Base-by-base conservation (phyloP, 2,888 invertebrate genomes). In the Tachina grossa region DNA sequence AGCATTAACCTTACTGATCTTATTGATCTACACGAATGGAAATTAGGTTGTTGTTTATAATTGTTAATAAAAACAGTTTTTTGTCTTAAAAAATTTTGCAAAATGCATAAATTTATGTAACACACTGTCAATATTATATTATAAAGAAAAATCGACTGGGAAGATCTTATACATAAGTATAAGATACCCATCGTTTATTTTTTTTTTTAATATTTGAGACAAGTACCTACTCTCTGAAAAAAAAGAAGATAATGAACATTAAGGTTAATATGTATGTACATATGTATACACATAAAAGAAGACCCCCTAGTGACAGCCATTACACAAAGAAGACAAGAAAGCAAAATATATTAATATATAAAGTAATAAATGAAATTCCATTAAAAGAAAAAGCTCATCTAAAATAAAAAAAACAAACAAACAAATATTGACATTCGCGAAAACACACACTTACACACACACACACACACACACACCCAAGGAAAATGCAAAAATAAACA, bases 301-400 rank as follows among this genome's bases (percentile, higher is more conserved):
- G 63, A 63, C 61, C 55, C 55, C 71, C 76, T 57, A 57, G 47
- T 63, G 47, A 57, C 72, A 66, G 31, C 72, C 57, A 66, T 51
- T 59, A 6, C 31, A 59, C 22, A 8, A 68, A 49, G 51, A 61
- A 51, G 53, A 75, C 0, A 51, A 69, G 1, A 31, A 31, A 31
- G 31, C 5, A 31, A 31, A 31, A 31, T 31, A 31, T 31, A 31
- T 19, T 11, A 13, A 49, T 19, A 59, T 55, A 66, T 66, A 22
- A 72, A 75, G 65, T 65, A 84, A 75, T 76, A 84, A 84, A 72
- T 72, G 51, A 76, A 84, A 84, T 80, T 79, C 79, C 75, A 84
- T 80, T 75, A 66, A 76, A 75, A 75, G 66, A 65, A 76, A 65
- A 76, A 71, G 71, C 59, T 51, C n/a, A n/a, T 47, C 45, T 22